A percentile compares a stretch with the other conserved stretches of the same genome.
phyloP scores from a whole-genome alignment of 37 sponge, comb jelly and placozoan genomes.

The Theonella swinhoei region DNA sequence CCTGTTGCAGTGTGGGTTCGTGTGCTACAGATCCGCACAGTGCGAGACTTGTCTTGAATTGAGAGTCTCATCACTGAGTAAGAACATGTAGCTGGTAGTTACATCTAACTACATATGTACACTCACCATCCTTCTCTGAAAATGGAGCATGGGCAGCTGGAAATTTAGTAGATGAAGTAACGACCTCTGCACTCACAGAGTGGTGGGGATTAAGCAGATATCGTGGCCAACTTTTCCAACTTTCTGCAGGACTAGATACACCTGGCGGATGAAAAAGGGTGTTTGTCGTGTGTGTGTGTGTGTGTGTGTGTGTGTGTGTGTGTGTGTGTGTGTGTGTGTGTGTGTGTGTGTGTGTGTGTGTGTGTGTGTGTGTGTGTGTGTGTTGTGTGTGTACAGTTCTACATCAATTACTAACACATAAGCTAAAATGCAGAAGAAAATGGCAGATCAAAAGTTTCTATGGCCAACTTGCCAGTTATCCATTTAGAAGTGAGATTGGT shows the following conservation, averaged over 20 bases:
- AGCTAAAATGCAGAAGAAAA: too few species aligned
- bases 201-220: constrained; percentile 47
- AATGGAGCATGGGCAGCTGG: not conserved
- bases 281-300: too few species aligned
- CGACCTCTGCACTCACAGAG: not conserved
- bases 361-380: not conserved
- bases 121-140: not conserved
- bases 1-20: too few species aligned
- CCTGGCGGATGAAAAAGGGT: constrained; percentile 23
- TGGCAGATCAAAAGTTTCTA: not conserved
- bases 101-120: not conserved
- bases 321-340: not conserved
- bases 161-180: not conserved
- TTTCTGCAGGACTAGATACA: constrained; percentile 15
- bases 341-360: not conserved
- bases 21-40: not conserved
- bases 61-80: not conserved
- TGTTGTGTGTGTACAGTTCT: too few species aligned
- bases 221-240: constrained; percentile 71
- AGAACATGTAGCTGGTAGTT: not conserved
- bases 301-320: not conserved
- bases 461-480: constrained; percentile 59
- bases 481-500: constrained; percentile 54
- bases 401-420: not conserved
- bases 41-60: not conserved